phyloP scores from a whole-genome alignment of 2,797 vertebrate genomes.

The Squalus acanthias region DNA sequence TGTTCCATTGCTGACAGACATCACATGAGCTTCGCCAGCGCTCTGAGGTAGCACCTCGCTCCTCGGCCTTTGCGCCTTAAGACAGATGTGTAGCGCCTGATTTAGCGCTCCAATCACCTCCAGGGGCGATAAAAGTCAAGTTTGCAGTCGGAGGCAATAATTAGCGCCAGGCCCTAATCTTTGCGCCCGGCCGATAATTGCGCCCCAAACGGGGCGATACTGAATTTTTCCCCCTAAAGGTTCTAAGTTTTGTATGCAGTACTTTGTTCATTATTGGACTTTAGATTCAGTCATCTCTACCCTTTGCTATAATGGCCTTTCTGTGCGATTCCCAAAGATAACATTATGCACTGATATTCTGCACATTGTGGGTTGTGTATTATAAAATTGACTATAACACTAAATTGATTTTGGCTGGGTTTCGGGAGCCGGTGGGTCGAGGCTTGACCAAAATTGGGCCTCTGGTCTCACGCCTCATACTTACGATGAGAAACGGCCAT shows the following conservation, averaged over 20 bases:
- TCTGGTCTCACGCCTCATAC: not conserved
- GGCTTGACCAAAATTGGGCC: not conserved
- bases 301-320: not conserved
- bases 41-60: too few species aligned
- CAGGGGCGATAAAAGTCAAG: too few species aligned
- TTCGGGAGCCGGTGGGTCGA: not conserved
- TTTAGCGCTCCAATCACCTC: too few species aligned
- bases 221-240: not conserved
- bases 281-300: not conserved
- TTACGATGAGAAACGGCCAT: not conserved
- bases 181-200: too few species aligned
- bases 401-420: not conserved
- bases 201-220: too few species aligned
- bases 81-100: too few species aligned
- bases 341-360: not conserved
- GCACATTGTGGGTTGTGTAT: not conserved
- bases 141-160: too few species aligned
- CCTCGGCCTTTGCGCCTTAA: too few species aligned
- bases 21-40: too few species aligned
- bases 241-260: not conserved
- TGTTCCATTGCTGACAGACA: too few species aligned
- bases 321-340: not conserved
- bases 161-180: too few species aligned
- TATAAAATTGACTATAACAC: not conserved
- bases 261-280: not conserved